Evolutionary conservation across 30 jellyfish, hydroid and myxozoan species (phyloP).

Genomic region (Haliclystus octoradiatus): DNA sequence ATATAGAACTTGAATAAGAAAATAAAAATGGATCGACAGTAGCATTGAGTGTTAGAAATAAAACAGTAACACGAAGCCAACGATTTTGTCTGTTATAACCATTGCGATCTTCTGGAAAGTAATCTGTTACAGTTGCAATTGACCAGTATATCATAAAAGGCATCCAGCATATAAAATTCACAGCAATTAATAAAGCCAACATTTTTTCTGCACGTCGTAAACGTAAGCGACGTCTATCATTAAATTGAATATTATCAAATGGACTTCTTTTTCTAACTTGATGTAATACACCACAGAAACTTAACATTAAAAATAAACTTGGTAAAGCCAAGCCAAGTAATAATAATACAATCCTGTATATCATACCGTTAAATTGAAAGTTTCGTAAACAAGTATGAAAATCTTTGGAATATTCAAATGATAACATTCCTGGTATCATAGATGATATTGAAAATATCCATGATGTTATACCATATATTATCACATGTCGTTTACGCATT

Average conservation of each 20-base stretch:
- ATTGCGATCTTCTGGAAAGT: conserved; percentile 20
- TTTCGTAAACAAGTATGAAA: conserved; percentile 47
- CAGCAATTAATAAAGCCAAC: conserved; percentile 51
- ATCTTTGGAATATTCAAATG: conserved; percentile 42
- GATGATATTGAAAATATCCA: conserved; percentile 53
- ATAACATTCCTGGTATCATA: conserved; percentile 62
- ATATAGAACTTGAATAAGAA: not conserved
- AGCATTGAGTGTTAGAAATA: conserved; percentile 58
- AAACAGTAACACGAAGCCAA: conserved; percentile 70
- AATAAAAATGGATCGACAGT: conserved; percentile 59
- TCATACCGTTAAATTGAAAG: conserved; percentile 35
- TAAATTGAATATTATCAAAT: conserved; percentile 5
- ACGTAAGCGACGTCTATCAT: conserved; percentile 19
- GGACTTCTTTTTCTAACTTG: conserved; percentile 34
- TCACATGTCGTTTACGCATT: conserved; percentile 52
- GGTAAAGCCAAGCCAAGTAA: conserved; percentile 38
- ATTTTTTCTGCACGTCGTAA: conserved; percentile 67
- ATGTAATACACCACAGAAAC: conserved; percentile 53
- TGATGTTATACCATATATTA: conserved; percentile 20
- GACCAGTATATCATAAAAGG: conserved; percentile 75
- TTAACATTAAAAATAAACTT: conserved; percentile 33
- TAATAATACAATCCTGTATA: conserved; percentile 6
- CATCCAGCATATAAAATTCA: conserved; percentile 59
- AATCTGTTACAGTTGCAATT: conserved; percentile 24
- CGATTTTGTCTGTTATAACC: conserved; percentile 40